These are phyloP conservation scores for Apotomis betuletana DNA, from an alignment of 2,888 invertebrate genomes.

Conservation along the genomic window DNA sequence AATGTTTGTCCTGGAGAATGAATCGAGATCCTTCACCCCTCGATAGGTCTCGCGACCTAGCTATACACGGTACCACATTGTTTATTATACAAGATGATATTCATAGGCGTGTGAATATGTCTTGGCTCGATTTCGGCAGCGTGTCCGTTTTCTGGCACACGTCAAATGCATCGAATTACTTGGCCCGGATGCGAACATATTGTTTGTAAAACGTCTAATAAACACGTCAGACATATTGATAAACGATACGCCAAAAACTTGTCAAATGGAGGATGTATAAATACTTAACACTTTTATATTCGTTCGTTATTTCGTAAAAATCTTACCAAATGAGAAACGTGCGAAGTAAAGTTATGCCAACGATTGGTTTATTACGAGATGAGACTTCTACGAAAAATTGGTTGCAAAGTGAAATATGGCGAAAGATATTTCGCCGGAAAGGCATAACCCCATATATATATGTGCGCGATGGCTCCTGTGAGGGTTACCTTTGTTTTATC, in stretches of 20 bases:
- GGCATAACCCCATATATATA: too few relatives aligned
- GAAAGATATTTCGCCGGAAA: too few relatives aligned
- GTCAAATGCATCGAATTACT: constrained; percentile 40
- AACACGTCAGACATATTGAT: background rate
- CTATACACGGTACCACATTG: constrained; percentile 2
- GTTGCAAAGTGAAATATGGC: too few relatives aligned
- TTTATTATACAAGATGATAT: constrained; percentile 26
- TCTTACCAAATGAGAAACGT: too few relatives aligned
- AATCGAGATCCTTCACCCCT: constrained; percentile 14
- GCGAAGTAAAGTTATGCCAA: too few relatives aligned
- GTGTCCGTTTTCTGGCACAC: constrained; percentile 30
- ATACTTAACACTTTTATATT: background rate
- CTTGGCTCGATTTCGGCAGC: constrained; percentile 20
- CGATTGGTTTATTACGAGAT: too few relatives aligned
- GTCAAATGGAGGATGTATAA: background rate
- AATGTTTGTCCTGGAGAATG: constrained; percentile 20
- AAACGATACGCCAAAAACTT: constrained; percentile 7
- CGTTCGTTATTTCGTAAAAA: too few relatives aligned
- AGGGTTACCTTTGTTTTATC: too few relatives aligned
- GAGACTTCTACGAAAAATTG: too few relatives aligned
- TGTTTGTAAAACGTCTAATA: constrained; percentile 18
- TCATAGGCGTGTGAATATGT: constrained; percentile 22
- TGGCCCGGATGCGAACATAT: constrained; percentile 15
- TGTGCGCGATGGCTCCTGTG: too few relatives aligned
- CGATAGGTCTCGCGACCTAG: constrained; percentile 7